These are phyloP conservation scores for Colaptes auratus DNA, from an alignment of 2,113 vertebrate genomes.

Conservation along the genomic window DNA sequence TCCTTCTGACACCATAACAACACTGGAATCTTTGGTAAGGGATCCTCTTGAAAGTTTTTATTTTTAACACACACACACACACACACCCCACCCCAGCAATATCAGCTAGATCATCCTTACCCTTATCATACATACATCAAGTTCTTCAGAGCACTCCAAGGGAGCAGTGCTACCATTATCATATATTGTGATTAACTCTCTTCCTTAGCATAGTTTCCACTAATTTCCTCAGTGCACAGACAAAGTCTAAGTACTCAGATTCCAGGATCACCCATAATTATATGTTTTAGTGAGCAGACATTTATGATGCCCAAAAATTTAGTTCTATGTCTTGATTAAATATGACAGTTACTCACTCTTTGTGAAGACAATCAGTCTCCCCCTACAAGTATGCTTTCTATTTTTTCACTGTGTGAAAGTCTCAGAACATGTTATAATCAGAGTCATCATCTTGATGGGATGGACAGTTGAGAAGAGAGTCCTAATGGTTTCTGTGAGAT, in stretches of 20 bases:
- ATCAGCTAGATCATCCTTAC: neutral
- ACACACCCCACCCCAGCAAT: rapidly evolving
- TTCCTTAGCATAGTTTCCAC: neutral
- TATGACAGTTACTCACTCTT: neutral
- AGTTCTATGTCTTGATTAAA: neutral
- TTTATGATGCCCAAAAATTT: neutral
- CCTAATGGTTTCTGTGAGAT: neutral
- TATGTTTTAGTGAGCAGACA: neutral
- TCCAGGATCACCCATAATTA: neutral
- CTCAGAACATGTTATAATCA: neutral
- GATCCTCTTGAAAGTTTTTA: neutral
- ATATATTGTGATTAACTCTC: neutral
- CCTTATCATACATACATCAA: neutral
- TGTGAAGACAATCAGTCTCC: neutral
- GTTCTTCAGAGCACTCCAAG: neutral
- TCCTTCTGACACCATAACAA: neutral
- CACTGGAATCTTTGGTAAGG: neutral
- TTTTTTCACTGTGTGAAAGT: neutral
- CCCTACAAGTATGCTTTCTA: neutral
- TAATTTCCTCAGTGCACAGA: neutral
- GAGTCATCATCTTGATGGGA: neutral
- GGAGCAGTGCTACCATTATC: neutral
- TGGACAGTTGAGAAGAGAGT: neutral
- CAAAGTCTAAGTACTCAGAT: neutral
- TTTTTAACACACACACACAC: no score